Evolutionary conservation across 92 coral and sea anemone genomes (phyloP).

Genomic region (Pocillopora grandis): DNA sequence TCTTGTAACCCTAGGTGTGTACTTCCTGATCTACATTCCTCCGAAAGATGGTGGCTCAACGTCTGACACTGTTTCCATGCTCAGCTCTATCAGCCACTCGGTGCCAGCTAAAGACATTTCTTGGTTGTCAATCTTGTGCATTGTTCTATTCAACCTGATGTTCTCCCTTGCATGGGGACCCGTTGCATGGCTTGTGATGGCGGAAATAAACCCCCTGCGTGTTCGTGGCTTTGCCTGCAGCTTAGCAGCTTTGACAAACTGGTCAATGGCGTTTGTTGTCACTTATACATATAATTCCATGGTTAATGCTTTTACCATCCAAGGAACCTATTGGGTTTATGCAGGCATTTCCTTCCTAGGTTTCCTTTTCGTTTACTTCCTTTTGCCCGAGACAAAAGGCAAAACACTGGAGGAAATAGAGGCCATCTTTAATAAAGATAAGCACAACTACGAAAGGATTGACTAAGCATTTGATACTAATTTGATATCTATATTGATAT

Average conservation of each 20-base stretch:
- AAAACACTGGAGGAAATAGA: constrained; percentile 88
- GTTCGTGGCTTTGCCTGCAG: constrained; percentile 89
- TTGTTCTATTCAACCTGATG: constrained; percentile 56
- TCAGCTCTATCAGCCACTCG: constrained; percentile 46
- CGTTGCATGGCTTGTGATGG: constrained; percentile 91
- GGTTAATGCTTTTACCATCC: constrained; percentile 46
- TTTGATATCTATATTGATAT: background rate
- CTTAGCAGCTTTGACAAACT: constrained; percentile 68
- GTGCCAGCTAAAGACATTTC: constrained; percentile 63
- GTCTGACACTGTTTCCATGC: constrained; percentile 8
- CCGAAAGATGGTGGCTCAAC: constrained; percentile 1
- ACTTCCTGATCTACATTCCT: constrained; percentile 63
- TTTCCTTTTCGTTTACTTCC: constrained; percentile 70
- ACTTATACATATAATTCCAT: constrained; percentile 65
- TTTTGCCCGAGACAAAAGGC: constrained; percentile 94
- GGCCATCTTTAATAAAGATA: constrained; percentile 30
- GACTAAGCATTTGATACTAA: background rate
- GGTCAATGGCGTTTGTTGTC: constrained; percentile 74
- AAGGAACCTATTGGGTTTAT: constrained; percentile 88
- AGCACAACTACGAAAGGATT: too few species aligned
- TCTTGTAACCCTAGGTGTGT: constrained; percentile 69
- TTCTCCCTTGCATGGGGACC: constrained; percentile 95
- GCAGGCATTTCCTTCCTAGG: constrained; percentile 68
- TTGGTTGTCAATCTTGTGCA: constrained; percentile 76
- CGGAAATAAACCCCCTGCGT: constrained; percentile 85